phyloP scores from a whole-genome alignment of 2,113 vertebrate genomes.

The Lagopus muta region DNA sequence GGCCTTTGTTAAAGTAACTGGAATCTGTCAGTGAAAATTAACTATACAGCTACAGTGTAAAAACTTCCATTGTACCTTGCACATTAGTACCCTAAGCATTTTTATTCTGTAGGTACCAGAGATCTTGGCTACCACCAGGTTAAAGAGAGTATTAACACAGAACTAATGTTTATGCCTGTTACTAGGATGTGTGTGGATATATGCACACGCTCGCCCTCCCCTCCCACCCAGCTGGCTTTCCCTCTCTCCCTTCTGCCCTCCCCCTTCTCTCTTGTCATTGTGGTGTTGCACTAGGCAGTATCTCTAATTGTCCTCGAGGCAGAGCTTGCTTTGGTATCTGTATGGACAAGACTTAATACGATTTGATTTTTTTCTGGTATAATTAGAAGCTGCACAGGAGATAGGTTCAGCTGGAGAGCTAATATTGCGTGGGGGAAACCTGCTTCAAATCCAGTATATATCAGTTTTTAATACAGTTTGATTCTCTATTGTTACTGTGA shows the following conservation, averaged over 20 bases:
- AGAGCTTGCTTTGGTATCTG: neutral
- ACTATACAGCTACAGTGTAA: neutral
- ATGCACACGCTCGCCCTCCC: neutral
- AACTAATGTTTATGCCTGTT: neutral
- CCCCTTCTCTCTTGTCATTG: neutral
- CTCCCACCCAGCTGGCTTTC: neutral
- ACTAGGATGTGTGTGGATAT: neutral
- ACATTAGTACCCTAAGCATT: neutral
- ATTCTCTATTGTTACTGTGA: neutral
- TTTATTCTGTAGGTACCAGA: neutral
- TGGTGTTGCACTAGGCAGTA: neutral
- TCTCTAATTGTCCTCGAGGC: neutral
- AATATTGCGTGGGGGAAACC: neutral
- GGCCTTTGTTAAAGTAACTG: neutral
- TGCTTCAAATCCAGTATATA: neutral
- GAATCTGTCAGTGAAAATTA: neutral
- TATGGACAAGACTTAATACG: neutral
- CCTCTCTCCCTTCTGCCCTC: neutral
- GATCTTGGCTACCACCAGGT: neutral
- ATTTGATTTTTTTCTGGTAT: neutral
- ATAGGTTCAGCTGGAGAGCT: neutral
- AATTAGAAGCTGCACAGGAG: neutral
- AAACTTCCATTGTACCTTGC: neutral
- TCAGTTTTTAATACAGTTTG: neutral
- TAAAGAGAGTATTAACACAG: slow-evolving; percentile 17